Conservation (phyloP, 2,113 vertebrate genomes). For the Triplophysa tibetana region DNA sequence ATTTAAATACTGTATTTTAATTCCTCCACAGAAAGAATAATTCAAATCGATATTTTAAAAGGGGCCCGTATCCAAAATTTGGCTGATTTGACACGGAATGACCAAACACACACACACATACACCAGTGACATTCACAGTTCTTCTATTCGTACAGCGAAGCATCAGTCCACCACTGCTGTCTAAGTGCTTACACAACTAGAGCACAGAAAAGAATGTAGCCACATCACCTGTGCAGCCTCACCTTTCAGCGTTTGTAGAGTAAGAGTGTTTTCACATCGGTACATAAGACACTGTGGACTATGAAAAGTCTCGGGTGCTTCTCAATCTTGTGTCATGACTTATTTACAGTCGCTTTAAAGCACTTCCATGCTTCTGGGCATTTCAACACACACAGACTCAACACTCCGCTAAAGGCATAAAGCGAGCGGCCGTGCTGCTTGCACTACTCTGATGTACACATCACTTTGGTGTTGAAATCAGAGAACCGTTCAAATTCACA, state of each 20-base stretch:
- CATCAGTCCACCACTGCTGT: neutral
- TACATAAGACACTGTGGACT: neutral
- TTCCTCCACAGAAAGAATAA: no score
- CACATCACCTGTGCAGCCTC: conserved; percentile 13
- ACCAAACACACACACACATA: neutral
- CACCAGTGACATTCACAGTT: no score
- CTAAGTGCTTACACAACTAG: conserved; percentile 30
- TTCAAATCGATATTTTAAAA: no score
- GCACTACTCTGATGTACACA: neutral
- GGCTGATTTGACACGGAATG: no score
- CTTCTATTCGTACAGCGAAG: neutral
- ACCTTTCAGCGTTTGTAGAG: neutral
- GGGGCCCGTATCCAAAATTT: no score
- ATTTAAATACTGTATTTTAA: no score
- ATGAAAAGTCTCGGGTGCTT: neutral
- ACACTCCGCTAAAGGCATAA: conserved; percentile 27
- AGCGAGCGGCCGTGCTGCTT: conserved; percentile 1
- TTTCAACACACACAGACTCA: conserved; percentile 18
- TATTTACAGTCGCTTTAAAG: conserved; percentile 64
- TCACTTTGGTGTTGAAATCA: neutral
- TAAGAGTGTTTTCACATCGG: neutral
- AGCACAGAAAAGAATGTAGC: neutral
- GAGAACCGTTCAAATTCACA: neutral
- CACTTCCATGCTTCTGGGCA: conserved; percentile 60
- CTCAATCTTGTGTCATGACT: conserved; percentile 58